Percentiles rank a stretch among this genome's conserved stretches.
Conservation (phyloP, 2,888 invertebrate genomes). For the Nysson spinosus region DNA sequence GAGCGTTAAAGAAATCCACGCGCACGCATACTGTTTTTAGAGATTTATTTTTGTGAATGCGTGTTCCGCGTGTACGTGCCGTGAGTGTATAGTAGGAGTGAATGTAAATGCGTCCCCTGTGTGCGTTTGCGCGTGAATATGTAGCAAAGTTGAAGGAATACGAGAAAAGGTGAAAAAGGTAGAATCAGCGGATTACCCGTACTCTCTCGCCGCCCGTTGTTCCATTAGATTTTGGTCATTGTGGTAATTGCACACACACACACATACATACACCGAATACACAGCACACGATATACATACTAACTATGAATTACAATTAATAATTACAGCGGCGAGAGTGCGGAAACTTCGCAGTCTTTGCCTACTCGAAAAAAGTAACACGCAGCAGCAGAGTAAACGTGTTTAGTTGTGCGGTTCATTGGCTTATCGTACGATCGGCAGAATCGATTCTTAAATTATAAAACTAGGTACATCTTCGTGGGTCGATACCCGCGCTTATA, state of each 20-base stretch:
- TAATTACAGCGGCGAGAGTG: conserved; percentile 10
- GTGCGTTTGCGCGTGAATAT: conserved; percentile 11
- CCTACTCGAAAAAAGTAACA: conserved; percentile 11
- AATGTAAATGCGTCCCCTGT: conserved; percentile 14
- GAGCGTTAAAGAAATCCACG: conserved; percentile 22
- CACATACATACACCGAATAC: conserved; percentile 15
- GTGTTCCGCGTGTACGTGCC: conserved; percentile 52
- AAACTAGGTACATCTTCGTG: conserved; percentile 3
- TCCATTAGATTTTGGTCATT: conserved; percentile 34
- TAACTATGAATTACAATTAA: conserved; percentile 32
- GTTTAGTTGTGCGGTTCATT: conserved; percentile 6
- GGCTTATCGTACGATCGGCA: conserved; percentile 6
- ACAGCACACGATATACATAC: conserved; percentile 2
- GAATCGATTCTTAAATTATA: conserved; percentile 6
- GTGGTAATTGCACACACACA: conserved; percentile 20
- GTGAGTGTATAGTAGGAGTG: conserved; percentile 35
- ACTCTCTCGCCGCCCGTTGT: conserved; percentile 27
- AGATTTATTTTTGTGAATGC: conserved; percentile 67
- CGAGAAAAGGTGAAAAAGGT: conserved; percentile 1
- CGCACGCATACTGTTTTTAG: conserved; percentile 60
- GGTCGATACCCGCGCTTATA: conserved; percentile 13
- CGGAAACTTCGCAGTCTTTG: conserved; percentile 16
- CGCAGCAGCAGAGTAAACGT: conserved; percentile 21
- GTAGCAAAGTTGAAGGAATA: not conserved
- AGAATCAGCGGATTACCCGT: conserved; percentile 8